Base-by-base conservation (phyloP, 1,140 invertebrate genomes). In the Caenorhabditis briggsae region DNA sequence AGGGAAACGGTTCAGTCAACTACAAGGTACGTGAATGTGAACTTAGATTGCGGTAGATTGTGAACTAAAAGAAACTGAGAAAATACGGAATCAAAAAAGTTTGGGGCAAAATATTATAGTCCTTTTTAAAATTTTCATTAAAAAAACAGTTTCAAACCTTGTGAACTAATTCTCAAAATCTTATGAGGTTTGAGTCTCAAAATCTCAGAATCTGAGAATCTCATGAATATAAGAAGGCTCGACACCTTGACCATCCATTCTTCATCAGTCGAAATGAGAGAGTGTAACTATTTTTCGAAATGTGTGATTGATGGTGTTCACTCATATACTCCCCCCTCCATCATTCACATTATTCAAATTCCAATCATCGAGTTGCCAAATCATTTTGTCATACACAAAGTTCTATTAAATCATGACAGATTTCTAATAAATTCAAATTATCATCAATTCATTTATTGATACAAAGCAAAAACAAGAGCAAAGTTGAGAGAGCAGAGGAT, bases 241-340 rank as follows among this genome's bases (percentile, higher is more conserved):
- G 70, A 78, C 70, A 78, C 70, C 70, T 78, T 78, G 70, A 78
- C 70, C 70, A 78, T 78, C 33, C 70, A 78, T 78, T 78, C 70
- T 78, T 78, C 70, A 78, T 78, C 70, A 78, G 11, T 78, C 12
- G 20, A 18, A 25, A 8, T 20, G n/a, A 5, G 33, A 41, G 46
- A 53, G 70, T 78, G 70, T 78, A 78, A 78, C 70, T 25, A 9
- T 78, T 78, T 78, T 78, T 78, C 70, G 70, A 78, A 78, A 78
- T 50, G 70, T 78, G 50, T 78, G 70, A 78, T 78, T 78, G 70
- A 78, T 78, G 70, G 70, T 78, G 70, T 50, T 78, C 46, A 3
- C 14, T 33, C 33, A 33, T 46, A 78, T 78, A 78, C 70, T 78
- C 53, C 23, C 23, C 70, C n/a, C n/a, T n/a, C n/a, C 50, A 46